phyloP scores from a whole-genome alignment of 2,113 vertebrate genomes.

The Oreochromis spilurus region DNA sequence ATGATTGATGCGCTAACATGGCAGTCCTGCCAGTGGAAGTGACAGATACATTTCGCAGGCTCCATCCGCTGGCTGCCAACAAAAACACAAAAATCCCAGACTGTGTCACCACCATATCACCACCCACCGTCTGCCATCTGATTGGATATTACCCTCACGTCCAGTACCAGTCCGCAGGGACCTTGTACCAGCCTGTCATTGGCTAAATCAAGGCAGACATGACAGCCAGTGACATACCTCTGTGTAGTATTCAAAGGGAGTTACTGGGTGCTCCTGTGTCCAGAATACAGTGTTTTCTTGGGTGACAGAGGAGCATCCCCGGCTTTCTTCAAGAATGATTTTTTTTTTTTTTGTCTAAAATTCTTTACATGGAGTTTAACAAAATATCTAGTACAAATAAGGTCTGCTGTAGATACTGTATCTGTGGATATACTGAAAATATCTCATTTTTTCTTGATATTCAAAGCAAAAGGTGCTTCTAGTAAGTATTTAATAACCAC shows the following conservation, averaged over 20 bases:
- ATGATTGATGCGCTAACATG: conserved; percentile 49
- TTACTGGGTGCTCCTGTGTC: background rate
- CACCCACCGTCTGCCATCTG: background rate
- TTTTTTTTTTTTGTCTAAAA: background rate
- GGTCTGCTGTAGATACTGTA: background rate
- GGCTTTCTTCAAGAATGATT: background rate
- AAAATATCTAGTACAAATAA: background rate
- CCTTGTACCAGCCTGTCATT: conserved; percentile 3
- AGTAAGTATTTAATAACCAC: background rate
- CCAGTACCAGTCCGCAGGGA: background rate
- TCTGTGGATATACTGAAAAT: background rate
- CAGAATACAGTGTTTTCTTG: background rate
- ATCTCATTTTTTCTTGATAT: background rate
- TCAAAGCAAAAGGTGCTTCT: background rate
- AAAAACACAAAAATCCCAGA: background rate
- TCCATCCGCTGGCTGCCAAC: conserved; percentile 1
- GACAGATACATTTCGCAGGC: conserved; percentile 45
- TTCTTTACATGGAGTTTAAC: background rate
- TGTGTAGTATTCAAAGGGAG: conserved; percentile 11
- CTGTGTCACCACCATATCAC: conserved; percentile 7
- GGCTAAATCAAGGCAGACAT: background rate
- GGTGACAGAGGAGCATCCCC: background rate
- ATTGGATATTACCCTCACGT: conserved; percentile 29
- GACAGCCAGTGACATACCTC: background rate
- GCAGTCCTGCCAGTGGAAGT: conserved; percentile 35